Percentiles rank a stretch among this genome's conserved stretches.
These are phyloP conservation scores for Epirrhoe tristata DNA, from an alignment of 2,888 invertebrate species.

Conservation along the genomic window DNA sequence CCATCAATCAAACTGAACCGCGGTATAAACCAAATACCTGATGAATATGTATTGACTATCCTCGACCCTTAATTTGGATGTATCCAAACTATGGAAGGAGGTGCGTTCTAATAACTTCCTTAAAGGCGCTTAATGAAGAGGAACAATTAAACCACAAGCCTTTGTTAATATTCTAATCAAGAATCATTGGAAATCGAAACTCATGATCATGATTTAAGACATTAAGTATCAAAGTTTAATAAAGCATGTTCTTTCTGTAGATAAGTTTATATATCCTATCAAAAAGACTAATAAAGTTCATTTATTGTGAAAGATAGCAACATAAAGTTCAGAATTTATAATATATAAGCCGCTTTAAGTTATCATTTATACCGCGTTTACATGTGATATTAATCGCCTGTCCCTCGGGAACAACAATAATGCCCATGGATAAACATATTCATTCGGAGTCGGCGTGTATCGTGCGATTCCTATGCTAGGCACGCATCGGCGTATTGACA, in stretches of 20 bases:
- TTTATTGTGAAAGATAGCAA: conserved; percentile 3
- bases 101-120: conserved; percentile 36
- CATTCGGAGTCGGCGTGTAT: conserved; percentile 68
- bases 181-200: not conserved
- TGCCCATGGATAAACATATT: conserved; percentile 75
- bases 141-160: conserved; percentile 38
- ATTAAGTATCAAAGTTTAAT: not conserved
- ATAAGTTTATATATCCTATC: not conserved
- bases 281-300: not conserved
- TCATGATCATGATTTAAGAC: not conserved
- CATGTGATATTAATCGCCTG: conserved; percentile 68
- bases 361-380: conserved; percentile 61
- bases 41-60: conserved; percentile 64
- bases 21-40: conserved; percentile 53
- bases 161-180: conserved; percentile 10
- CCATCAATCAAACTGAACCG: conserved; percentile 54
- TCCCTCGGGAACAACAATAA: conserved; percentile 71
- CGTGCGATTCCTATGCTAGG: conserved; percentile 69
- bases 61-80: conserved; percentile 55
- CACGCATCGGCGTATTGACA: conserved; percentile 79
- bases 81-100: conserved; percentile 27
- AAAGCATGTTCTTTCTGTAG: not conserved
- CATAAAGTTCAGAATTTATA: not conserved
- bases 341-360: conserved; percentile 55
- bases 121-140: conserved; percentile 50